phyloP scores from a whole-genome alignment of 2,888 invertebrate genomes.

The Seladonia tumulorum region DNA sequence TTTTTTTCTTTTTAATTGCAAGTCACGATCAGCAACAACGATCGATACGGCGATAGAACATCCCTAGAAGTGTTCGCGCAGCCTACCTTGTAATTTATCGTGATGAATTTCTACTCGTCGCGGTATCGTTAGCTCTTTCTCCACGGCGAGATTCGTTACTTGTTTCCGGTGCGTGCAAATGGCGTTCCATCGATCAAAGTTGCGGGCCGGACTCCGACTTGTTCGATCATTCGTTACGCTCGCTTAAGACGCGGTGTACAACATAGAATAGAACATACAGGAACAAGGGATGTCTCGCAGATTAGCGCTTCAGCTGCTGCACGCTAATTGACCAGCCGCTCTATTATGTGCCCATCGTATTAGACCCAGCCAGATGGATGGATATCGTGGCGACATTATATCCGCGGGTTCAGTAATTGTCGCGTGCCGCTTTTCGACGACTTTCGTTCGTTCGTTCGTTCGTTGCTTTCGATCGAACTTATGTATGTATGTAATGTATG shows the following conservation, averaged over 20 bases:
- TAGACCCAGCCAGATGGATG: slow-evolving; percentile 10
- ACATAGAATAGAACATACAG: neutral
- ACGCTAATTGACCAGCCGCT: slow-evolving; percentile 30
- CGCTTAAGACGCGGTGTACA: neutral
- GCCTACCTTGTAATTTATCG: neutral
- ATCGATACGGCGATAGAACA: neutral
- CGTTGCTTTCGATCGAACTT: neutral
- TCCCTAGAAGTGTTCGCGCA: neutral
- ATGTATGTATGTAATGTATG: no score
- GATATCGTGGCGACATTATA: slow-evolving; percentile 15
- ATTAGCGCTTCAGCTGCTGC: slow-evolving; percentile 18
- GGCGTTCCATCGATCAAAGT: slow-evolving; percentile 19
- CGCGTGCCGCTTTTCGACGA: slow-evolving; percentile 7
- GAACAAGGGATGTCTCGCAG: slow-evolving; percentile 17
- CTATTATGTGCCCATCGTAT: slow-evolving; percentile 35
- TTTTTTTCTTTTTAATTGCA: no score
- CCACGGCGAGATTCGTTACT: neutral
- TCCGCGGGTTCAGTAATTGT: slow-evolving; percentile 24
- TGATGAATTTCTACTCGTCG: neutral
- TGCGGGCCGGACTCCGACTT: neutral
- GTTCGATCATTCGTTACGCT: slow-evolving; percentile 24
- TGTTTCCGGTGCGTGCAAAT: neutral
- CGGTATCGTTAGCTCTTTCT: neutral
- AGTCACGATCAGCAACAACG: neutral
- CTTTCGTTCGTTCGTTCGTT: slow-evolving; percentile 36